Evolutionary conservation across 2,888 invertebrate genomes (phyloP).

Genomic region (Eustalomyia histrio): DNA sequence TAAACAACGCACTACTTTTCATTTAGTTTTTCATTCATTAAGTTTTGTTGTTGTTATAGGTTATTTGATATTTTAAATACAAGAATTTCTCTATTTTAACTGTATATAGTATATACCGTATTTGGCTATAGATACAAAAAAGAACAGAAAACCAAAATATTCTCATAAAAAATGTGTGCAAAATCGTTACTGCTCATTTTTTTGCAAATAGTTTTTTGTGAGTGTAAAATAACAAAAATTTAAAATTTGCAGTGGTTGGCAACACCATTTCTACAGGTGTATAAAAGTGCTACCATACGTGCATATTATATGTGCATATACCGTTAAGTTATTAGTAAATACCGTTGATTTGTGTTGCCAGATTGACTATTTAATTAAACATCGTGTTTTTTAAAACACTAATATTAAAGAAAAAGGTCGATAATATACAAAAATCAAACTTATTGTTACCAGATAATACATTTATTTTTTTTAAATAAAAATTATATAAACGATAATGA

Average conservation of each 20-base stretch:
- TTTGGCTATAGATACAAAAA: slow-evolving; percentile 19
- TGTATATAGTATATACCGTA: slow-evolving; percentile 34
- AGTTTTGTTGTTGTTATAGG: slow-evolving; percentile 37
- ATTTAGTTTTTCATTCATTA: slow-evolving; percentile 4
- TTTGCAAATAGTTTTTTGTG: background rate
- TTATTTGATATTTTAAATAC: slow-evolving; percentile 54
- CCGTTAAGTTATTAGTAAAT: slow-evolving; percentile 11
- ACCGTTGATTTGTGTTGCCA: too few relatives aligned
- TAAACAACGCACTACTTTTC: slow-evolving; percentile 12
- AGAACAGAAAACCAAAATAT: background rate
- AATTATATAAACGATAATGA: too few relatives aligned
- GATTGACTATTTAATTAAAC: too few relatives aligned
- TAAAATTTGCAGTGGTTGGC: slow-evolving; percentile 38
- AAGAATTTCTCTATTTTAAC: slow-evolving; percentile 44
- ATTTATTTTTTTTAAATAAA: too few relatives aligned
- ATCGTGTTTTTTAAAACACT: too few relatives aligned
- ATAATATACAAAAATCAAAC: too few relatives aligned
- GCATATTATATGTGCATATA: background rate
- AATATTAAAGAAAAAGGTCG: too few relatives aligned
- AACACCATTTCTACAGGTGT: background rate
- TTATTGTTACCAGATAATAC: too few relatives aligned
- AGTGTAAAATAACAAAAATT: slow-evolving; percentile 35
- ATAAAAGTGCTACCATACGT: slow-evolving; percentile 22
- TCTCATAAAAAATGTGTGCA: slow-evolving; percentile 1
- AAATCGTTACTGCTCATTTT: slow-evolving; percentile 21